Evolutionary conservation across 2,888 invertebrate genomes (phyloP).

Genomic region (Temnothorax unifasciatus): DNA sequence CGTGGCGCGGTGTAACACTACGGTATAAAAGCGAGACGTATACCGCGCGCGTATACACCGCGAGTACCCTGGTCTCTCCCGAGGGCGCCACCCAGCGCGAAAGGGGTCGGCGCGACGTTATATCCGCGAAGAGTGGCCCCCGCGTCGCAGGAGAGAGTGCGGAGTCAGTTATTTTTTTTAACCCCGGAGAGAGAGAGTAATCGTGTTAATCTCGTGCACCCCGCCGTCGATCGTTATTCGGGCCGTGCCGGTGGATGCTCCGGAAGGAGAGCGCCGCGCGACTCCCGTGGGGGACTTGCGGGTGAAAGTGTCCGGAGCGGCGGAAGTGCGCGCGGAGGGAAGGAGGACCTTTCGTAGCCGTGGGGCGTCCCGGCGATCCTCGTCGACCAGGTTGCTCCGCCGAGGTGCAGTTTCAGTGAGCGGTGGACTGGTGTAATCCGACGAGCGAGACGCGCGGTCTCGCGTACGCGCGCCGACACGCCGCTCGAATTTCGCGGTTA

Average conservation of each 20-base stretch:
- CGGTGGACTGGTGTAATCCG: slow-evolving; percentile 28
- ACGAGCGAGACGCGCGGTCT: slow-evolving; percentile 5
- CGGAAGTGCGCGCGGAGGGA: not conserved
- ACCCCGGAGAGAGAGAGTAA: not conserved
- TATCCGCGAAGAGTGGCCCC: not conserved
- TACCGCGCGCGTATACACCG: slow-evolving; percentile 15
- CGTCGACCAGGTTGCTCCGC: not conserved
- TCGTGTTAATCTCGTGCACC: slow-evolving; percentile 32
- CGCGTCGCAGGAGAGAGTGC: not conserved
- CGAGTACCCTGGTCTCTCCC: slow-evolving; percentile 13
- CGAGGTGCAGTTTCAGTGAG: not conserved
- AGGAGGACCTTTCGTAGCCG: not conserved
- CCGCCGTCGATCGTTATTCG: slow-evolving; percentile 30
- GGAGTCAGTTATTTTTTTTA: not conserved
- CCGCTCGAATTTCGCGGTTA: slow-evolving; percentile 48
- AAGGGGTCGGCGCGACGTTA: slow-evolving; percentile 27
- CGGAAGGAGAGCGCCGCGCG: slow-evolving; percentile 15
- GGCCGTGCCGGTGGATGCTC: slow-evolving; percentile 26
- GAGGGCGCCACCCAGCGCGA: slow-evolving; percentile 52
- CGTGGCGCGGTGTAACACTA: slow-evolving; percentile 37
- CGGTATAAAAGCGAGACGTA: slow-evolving; percentile 8
- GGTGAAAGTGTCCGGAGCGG: slow-evolving; percentile 29
- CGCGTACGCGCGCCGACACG: slow-evolving; percentile 1
- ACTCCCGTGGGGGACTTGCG: slow-evolving; percentile 6
- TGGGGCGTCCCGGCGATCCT: not conserved